These are phyloP conservation scores for Contarinia nasturtii DNA, from an alignment of 1,140 invertebrate genomes.

Conservation along the genomic window DNA sequence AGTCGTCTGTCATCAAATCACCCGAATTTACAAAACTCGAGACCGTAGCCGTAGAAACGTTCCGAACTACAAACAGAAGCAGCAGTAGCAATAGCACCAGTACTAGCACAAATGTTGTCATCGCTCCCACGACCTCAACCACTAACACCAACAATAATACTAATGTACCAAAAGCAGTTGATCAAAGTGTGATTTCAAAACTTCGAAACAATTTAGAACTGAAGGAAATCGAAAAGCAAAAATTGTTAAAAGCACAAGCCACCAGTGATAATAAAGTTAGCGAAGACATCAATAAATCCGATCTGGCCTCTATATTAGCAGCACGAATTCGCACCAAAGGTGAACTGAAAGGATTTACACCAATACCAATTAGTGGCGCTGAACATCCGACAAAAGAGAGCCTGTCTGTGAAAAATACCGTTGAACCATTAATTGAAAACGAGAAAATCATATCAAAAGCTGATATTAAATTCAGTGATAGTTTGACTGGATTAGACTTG, in stretches of 20 bases:
- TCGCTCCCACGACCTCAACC: neutral
- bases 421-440: neutral
- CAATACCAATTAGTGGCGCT: slow-evolving; percentile 3
- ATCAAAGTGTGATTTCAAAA: slow-evolving; percentile 10
- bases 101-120: neutral
- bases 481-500: slow-evolving; percentile 11
- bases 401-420: slow-evolving; percentile 7
- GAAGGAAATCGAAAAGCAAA: slow-evolving; percentile 4
- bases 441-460: neutral
- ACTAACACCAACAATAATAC: too few species aligned
- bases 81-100: neutral
- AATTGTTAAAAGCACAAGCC: slow-evolving; percentile 1
- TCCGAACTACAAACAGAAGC: neutral
- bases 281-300: slow-evolving; percentile 23
- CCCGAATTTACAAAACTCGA: too few species aligned
- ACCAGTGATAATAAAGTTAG: slow-evolving; percentile 11
- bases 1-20: too few species aligned
- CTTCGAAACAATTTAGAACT: slow-evolving; percentile 4
- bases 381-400: slow-evolving; percentile 11
- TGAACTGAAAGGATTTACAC: slow-evolving; percentile 50
- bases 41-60: neutral
- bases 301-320: slow-evolving; percentile 31
- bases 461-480: neutral
- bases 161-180: neutral
- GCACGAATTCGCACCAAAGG: slow-evolving; percentile 64